phyloP scores from a whole-genome alignment of 1,140 invertebrate species.

The Ceratitis capitata region DNA sequence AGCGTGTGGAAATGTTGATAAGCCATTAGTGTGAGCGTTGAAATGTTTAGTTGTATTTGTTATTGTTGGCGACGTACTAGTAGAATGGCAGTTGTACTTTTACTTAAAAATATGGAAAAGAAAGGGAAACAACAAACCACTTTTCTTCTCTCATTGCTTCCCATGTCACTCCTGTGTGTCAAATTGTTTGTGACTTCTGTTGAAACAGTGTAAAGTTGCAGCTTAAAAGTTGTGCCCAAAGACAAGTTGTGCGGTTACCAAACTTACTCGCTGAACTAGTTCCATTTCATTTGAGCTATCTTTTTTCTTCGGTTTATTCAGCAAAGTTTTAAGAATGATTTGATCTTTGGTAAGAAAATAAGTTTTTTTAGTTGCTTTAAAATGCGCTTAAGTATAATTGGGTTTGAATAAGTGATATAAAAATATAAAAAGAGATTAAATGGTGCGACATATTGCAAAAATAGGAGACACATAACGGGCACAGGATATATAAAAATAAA shows the following conservation, averaged over 20 bases:
- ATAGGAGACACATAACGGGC: no score
- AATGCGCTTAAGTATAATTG: no score
- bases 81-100: constrained; percentile 22
- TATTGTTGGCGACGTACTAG: neutral
- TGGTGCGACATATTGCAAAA: no score
- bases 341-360: constrained; percentile 22
- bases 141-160: constrained; percentile 1
- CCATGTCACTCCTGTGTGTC: neutral
- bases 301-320: neutral
- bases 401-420: neutral
- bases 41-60: neutral
- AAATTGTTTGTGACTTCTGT: constrained; percentile 28
- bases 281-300: neutral
- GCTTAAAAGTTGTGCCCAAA: constrained; percentile 13
- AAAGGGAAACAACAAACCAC: neutral
- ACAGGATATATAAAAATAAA: no score
- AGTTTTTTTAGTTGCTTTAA: no score
- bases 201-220: constrained; percentile 20
- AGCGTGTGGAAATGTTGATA: constrained; percentile 8
- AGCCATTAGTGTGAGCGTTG: neutral
- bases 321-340: neutral
- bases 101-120: neutral
- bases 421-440: no score
- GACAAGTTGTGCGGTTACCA: constrained; percentile 19
- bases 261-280: constrained; percentile 32